Base-by-base conservation (phyloP, 2,113 vertebrate species). In the Nipponia nippon region DNA sequence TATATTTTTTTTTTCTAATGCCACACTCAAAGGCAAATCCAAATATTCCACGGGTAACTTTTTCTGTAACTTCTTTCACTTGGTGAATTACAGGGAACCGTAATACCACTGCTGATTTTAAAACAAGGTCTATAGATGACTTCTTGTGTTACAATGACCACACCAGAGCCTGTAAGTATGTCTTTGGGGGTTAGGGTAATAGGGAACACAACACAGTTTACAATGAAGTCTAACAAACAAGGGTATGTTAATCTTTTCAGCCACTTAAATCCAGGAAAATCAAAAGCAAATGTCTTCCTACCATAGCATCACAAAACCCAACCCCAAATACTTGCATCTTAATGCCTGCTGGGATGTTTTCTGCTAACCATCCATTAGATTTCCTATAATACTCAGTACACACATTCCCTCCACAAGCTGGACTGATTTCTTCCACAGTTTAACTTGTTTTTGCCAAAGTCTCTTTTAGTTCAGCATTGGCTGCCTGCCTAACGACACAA, bases 381-480 rank as follows among this genome's bases (percentile, higher is more conserved):
- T 88, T 75, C 89, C 70, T 89, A 34, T 27, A 81, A 72, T 69
- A 75, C 44, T 87, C 67, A 29, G 38, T 4, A 75, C 47, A 90
- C 34, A 44, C 82, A 50, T 70, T 95, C 65, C 65, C 76, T 78
- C 81, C 83, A 78, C 62, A 86, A 88, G 81, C 55, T 63, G 87
- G 89, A 90, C 1, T 59, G 80, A 89, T 95, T 94, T 93, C 95
- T 96, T 91, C 95, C 84, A 70, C 65, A 66, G 87, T 77, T 94
- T 62, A 67, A 82, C 76, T 97, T 97, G 94, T 91, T 97, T 97
- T 97, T 97, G 96, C 96, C 95, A 97, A 96, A 97, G 81, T 83
- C 89, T 87, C 86, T 91, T 84, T 89, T 70, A 93, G 93, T 63
- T 93, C 61, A 96, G 67, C 66, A 21, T 3, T 97, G 97, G 97